Evolutionary conservation across 2,113 vertebrate genomes (phyloP).

Genomic region (Siphamia tubifer): DNA sequence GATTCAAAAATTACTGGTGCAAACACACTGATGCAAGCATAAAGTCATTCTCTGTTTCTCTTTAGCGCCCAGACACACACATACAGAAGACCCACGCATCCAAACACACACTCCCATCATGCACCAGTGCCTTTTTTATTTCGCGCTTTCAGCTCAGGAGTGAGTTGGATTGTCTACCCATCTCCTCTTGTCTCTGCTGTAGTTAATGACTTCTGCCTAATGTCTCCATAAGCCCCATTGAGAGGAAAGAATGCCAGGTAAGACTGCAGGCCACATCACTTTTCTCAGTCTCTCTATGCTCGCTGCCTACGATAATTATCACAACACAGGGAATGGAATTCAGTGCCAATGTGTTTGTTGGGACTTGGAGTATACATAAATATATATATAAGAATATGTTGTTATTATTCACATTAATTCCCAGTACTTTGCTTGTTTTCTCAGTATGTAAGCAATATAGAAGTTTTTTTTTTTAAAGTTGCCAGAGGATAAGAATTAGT

Average conservation of each 20-base stretch:
- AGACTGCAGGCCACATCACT: slow-evolving; percentile 45
- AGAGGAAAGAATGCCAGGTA: slow-evolving; percentile 65
- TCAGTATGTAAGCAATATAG: background rate
- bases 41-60: slow-evolving; percentile 3
- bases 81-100: background rate
- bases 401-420: slow-evolving; percentile 34
- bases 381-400: background rate
- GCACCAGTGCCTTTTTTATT: slow-evolving; percentile 35
- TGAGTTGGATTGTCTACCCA: slow-evolving; percentile 29
- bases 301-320: slow-evolving; percentile 55
- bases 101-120: background rate
- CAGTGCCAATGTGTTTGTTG: background rate
- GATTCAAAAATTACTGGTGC: slow-evolving; percentile 15
- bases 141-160: slow-evolving; percentile 27
- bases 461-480: slow-evolving; percentile 6
- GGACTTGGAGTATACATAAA: slow-evolving; percentile 14
- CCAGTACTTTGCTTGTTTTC: background rate
- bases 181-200: slow-evolving; percentile 52
- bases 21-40: background rate
- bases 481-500: slow-evolving; percentile 27
- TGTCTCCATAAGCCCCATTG: slow-evolving; percentile 65
- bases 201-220: slow-evolving; percentile 69
- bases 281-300: slow-evolving; percentile 25
- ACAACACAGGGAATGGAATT: slow-evolving; percentile 20
- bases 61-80: background rate